Evolutionary conservation across 2,113 vertebrate species (phyloP).

Genomic region (Sialia sialis): DNA sequence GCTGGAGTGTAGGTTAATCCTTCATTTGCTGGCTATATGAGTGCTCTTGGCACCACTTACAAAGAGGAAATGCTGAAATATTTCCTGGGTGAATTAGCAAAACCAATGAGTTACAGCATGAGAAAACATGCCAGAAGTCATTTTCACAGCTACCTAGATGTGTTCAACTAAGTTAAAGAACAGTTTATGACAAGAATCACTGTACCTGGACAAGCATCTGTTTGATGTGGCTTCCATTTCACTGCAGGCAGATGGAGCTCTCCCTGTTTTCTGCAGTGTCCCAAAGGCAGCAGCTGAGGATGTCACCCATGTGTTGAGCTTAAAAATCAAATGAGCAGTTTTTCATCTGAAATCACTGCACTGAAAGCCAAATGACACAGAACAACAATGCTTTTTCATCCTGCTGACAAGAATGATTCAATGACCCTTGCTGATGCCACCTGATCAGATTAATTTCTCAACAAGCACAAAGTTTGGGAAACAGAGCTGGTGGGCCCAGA

Average conservation of each 20-base stretch:
- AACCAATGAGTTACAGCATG: neutral
- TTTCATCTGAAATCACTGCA: neutral
- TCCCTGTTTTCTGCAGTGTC: neutral
- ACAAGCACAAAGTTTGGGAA: neutral
- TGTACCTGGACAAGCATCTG: fast-evolving
- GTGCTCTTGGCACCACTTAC: neutral
- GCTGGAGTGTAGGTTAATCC: neutral
- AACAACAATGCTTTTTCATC: neutral
- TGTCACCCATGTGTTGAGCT: neutral
- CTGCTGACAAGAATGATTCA: neutral
- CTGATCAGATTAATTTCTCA: neutral
- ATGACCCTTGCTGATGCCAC: neutral
- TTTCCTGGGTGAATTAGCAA: neutral
- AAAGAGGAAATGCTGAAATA: neutral
- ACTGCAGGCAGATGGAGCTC: neutral
- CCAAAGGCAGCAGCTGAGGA: neutral
- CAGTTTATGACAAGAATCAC: neutral
- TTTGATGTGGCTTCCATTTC: neutral
- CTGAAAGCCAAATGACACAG: neutral
- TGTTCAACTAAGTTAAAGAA: neutral
- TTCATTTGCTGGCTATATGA: neutral
- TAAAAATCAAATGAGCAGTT: neutral
- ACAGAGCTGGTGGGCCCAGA: neutral
- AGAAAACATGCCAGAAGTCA: neutral
- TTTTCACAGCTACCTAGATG: neutral